Conservation (phyloP, 2,797 vertebrate genomes). For the Coregonus sp. region DNA sequence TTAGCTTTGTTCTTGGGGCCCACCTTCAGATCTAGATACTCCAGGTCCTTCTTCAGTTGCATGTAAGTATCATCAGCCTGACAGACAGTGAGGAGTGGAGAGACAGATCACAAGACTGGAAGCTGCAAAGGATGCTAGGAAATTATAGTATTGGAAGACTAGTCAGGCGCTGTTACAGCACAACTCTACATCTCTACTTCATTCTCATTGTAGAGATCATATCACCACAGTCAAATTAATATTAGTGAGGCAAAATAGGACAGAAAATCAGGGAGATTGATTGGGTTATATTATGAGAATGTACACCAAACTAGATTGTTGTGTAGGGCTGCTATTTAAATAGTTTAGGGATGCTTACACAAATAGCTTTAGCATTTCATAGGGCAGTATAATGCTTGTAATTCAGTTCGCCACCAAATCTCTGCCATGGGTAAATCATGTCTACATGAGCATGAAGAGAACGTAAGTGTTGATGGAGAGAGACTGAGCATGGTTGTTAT, state of each 20-base stretch:
- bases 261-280: neutral
- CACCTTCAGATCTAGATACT: slow-evolving; percentile 99
- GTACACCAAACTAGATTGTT: neutral
- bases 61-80: slow-evolving; percentile 97
- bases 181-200: slow-evolving; percentile 45
- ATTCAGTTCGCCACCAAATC: neutral
- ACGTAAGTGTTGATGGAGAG: slow-evolving; percentile 45
- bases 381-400: slow-evolving; percentile 2
- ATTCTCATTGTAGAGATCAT: slow-evolving; percentile 47
- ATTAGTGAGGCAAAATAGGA: neutral
- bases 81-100: slow-evolving; percentile 66
- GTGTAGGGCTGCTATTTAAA: no score
- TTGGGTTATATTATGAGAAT: slow-evolving; percentile 2
- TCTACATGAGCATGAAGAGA: slow-evolving; percentile 37
- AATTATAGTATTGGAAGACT: slow-evolving; percentile 48
- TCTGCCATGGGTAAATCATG: neutral
- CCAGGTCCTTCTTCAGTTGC: slow-evolving; percentile 98
- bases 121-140: slow-evolving; percentile 61
- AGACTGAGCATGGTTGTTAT: slow-evolving; percentile 35
- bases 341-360: no score
- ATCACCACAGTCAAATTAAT: neutral
- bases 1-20: slow-evolving; percentile 65
- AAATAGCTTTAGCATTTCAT: neutral
- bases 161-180: slow-evolving; percentile 35
- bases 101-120: slow-evolving; percentile 75